Evolutionary conservation across 2,113 vertebrate species (phyloP).

Genomic region (Tichodroma muraria): DNA sequence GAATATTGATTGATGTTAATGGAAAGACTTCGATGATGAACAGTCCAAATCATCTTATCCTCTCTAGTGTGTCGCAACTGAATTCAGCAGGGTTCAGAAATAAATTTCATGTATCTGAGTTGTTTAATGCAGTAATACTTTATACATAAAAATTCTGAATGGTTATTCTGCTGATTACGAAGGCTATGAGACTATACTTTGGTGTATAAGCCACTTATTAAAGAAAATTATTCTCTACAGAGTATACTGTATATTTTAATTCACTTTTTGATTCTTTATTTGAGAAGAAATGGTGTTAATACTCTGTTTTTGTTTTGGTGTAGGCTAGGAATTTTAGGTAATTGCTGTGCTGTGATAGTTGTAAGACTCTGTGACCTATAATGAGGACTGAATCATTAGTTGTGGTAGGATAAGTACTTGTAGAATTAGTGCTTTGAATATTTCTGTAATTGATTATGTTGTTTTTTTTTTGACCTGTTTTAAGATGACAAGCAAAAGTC

Average conservation of each 20-base stretch:
- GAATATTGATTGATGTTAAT: neutral
- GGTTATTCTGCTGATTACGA: neutral
- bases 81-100: neutral
- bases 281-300: neutral
- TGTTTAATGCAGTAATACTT: neutral
- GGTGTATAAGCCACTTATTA: neutral
- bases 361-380: neutral
- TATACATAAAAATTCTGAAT: neutral
- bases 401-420: neutral
- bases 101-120: neutral
- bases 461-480: neutral
- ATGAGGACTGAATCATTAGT: neutral
- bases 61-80: neutral
- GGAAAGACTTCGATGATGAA: neutral
- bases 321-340: neutral
- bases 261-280: neutral
- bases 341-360: neutral
- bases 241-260: neutral
- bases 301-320: neutral
- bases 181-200: neutral
- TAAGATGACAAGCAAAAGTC: slow-evolving; percentile 85
- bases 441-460: neutral
- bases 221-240: neutral
- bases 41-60: neutral
- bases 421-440: neutral